phyloP scores from a whole-genome alignment of 2,797 vertebrate genomes.

The Paguma larvata region DNA sequence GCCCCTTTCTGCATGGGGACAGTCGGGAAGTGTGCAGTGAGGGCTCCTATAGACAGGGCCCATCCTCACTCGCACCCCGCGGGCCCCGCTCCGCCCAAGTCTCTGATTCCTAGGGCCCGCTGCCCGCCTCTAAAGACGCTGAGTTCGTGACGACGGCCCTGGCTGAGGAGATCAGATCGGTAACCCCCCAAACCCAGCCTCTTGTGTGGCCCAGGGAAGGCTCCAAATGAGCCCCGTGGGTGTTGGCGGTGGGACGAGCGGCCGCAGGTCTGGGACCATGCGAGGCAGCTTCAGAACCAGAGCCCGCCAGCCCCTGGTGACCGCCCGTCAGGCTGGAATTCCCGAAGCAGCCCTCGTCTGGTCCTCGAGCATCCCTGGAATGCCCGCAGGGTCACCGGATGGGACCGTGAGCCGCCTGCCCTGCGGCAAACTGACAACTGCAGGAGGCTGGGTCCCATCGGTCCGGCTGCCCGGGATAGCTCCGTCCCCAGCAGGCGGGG shows the following conservation, averaged over 20 bases:
- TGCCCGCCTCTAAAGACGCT: background rate
- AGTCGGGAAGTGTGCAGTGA: background rate
- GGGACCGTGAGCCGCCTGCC: background rate
- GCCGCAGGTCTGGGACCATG: background rate
- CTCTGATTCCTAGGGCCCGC: background rate
- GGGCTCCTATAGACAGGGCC: background rate
- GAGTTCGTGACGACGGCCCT: background rate
- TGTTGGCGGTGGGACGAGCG: background rate
- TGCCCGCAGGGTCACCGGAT: fast-evolving
- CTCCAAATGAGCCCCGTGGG: background rate
- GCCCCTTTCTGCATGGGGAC: background rate
- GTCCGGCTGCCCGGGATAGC: fast-evolving
- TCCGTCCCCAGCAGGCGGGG: background rate
- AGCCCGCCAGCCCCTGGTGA: background rate
- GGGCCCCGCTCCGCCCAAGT: background rate
- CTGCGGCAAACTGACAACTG: background rate
- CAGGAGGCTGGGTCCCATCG: background rate
- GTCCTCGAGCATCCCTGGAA: background rate
- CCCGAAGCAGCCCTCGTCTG: background rate
- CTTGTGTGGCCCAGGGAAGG: fast-evolving
- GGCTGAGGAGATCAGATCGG: background rate
- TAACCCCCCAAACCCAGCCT: background rate
- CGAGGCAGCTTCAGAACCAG: background rate
- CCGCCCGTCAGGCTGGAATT: background rate
- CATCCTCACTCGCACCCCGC: background rate